Evolutionary conservation across 2,888 invertebrate species (phyloP), one percentile per base, ranked within the genome.

Genomic region (Prostheceraeus crozeri): DNA sequence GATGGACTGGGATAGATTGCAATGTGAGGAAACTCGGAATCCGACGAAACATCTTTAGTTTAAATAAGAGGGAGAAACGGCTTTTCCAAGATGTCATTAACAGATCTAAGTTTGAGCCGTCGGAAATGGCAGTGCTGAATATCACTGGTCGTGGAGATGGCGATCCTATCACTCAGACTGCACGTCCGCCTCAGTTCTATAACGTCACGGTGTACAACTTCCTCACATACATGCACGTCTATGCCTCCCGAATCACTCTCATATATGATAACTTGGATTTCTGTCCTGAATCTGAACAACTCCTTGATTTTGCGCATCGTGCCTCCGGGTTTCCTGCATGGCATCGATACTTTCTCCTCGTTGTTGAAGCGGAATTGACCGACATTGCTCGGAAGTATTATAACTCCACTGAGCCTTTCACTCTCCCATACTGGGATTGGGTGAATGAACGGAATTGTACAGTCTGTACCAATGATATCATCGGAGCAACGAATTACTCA

Each of bases 381-480:
- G 1, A 6, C 2, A 45, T 55, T 55, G 55, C 55, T 19, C n/a
- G 23, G 28, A 3, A 3, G n/a, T 21, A 21, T 46, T 46, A 46
- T 16, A 46, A 46, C 14, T 61, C 61, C 23, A 10, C 53, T 10
- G 28, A 61, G 10, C 61, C 61, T 28, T 61, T 61, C 23, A 10
- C 53, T 10, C 33, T 61, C 10, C 61, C 61, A 25, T 61, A 61
- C 14, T 61, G 61, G 61, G 60, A 61, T 31, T 61, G 61, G 61
- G 53, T 33, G 3, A 45, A 40, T 10, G 21, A 62, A 11, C 23
- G 33, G 6, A 36, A 16, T 45, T 62, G 62, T 51, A 21, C 51
- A 11, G 57, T 62, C 3, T 62, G 62, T 36, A 60, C 57, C 8
- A 51, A 57, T n/a, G 62, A 62, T 27, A 28, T 61, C 8, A 23